Evolutionary conservation across 2,888 invertebrate species (phyloP).

Genomic region (Cantharis nigra): DNA sequence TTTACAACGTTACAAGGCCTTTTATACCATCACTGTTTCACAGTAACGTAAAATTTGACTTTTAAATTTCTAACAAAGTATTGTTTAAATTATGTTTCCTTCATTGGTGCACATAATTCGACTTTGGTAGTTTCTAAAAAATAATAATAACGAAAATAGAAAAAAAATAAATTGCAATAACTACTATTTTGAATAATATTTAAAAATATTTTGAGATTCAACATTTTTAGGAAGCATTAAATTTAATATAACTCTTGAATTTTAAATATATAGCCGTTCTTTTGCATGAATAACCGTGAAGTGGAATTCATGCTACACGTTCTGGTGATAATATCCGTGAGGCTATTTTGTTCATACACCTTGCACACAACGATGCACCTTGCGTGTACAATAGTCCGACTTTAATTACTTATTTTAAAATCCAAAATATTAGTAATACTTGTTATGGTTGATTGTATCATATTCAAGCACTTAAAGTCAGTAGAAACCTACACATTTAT

Average conservation of each 20-base stretch:
- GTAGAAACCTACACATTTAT: conserved; percentile 33
- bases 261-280: conserved; percentile 9
- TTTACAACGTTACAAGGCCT: background rate
- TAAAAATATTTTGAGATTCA: background rate
- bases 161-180: background rate
- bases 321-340: conserved; percentile 31
- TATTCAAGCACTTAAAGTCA: conserved; percentile 14
- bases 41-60: background rate
- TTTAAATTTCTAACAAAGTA: background rate
- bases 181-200: background rate
- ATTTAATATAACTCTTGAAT: background rate
- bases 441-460: conserved; percentile 20
- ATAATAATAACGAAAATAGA: background rate
- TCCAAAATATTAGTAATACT: conserved; percentile 9
- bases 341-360: conserved; percentile 32
- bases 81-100: background rate
- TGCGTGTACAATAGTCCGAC: conserved; percentile 33
- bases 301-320: conserved; percentile 33
- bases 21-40: background rate
- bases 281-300: conserved; percentile 34
- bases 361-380: conserved; percentile 36
- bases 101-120: background rate
- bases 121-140: background rate
- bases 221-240: background rate
- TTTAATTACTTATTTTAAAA: conserved; percentile 11